Evolutionary conservation across 2,888 invertebrate species (phyloP).

Genomic region (Spisula solida): DNA sequence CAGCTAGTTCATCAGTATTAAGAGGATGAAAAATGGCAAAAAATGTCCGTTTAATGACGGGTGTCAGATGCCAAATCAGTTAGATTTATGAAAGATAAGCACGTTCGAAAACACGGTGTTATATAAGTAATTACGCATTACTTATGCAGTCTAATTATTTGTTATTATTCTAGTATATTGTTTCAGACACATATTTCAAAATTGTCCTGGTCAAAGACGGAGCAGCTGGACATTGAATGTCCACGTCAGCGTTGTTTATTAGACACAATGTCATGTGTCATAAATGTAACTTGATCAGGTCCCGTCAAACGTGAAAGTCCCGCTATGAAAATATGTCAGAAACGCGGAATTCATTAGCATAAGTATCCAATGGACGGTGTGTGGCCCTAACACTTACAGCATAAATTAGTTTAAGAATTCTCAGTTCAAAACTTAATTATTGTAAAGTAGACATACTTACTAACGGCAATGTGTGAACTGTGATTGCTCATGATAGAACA

Average conservation of each 20-base stretch:
- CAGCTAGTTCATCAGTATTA: neutral
- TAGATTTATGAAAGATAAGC: slow-evolving; percentile 6
- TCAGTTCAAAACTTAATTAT: neutral
- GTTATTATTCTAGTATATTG: neutral
- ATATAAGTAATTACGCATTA: slow-evolving; percentile 16
- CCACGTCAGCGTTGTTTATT: slow-evolving; percentile 37
- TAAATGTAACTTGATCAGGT: neutral
- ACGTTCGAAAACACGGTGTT: neutral
- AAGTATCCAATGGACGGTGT: neutral
- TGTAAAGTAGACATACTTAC: neutral
- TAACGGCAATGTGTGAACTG: neutral
- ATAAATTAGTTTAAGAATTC: neutral
- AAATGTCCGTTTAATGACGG: neutral
- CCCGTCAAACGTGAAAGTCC: slow-evolving; percentile 6
- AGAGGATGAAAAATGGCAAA: neutral
- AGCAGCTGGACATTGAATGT: slow-evolving; percentile 13
- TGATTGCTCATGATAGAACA: neutral
- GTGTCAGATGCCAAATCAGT: neutral
- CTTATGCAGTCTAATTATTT: neutral
- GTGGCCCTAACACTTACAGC: neutral
- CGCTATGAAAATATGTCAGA: slow-evolving; percentile 17
- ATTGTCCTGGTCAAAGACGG: neutral
- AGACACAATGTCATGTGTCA: slow-evolving; percentile 41
- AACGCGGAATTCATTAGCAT: neutral
- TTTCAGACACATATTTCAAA: slow-evolving; percentile 18